Evolutionary conservation across 2,113 vertebrate species (phyloP).

Genomic region (Lamprologus callipterus): DNA sequence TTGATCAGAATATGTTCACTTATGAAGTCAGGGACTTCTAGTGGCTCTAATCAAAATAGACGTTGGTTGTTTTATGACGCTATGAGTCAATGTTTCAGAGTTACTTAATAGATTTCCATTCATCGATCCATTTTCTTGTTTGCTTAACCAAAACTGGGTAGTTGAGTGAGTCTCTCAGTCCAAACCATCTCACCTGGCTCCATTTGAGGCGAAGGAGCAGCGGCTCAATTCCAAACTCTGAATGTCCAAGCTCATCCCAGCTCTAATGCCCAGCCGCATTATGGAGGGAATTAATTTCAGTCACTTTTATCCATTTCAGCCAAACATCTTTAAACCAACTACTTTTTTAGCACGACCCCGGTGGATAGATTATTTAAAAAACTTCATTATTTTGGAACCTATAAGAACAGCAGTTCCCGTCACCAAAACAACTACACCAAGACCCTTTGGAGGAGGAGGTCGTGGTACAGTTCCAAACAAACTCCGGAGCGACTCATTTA

Average conservation of each 20-base stretch:
- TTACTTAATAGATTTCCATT: neutral
- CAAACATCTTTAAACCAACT: neutral
- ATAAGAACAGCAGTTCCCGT: neutral
- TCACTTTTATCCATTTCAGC: neutral
- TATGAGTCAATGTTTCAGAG: neutral
- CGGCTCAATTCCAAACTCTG: neutral
- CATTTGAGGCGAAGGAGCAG: neutral
- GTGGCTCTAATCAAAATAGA: neutral
- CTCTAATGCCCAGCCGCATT: neutral
- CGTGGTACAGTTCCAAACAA: neutral
- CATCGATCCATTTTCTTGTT: neutral
- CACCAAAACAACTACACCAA: neutral
- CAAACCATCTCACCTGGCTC: neutral
- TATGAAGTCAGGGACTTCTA: neutral
- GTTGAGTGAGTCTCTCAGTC: neutral
- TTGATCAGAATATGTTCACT: neutral
- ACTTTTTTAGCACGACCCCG: neutral
- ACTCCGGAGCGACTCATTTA: neutral
- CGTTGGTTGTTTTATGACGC: neutral
- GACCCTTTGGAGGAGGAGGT: neutral
- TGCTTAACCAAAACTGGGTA: neutral
- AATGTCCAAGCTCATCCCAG: neutral
- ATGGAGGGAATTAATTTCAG: neutral
- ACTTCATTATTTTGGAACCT: neutral
- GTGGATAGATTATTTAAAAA: neutral